These are phyloP conservation scores for Dendrolimus punctatus DNA, from an alignment of 1,140 invertebrate genomes.

Conservation along the genomic window DNA sequence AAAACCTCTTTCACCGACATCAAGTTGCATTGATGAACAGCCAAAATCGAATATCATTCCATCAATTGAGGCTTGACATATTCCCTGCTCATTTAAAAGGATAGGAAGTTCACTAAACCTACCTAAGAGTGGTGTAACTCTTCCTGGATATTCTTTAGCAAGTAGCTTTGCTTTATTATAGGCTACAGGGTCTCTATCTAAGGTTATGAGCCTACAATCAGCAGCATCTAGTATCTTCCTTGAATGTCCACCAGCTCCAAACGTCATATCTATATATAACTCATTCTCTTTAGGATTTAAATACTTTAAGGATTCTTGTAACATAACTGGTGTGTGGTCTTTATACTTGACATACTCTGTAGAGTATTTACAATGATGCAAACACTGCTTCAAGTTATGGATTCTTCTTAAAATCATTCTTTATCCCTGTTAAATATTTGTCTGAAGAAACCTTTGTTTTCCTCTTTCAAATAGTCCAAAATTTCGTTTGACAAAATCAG, in stretches of 20 bases:
- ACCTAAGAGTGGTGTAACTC: constrained; percentile 85
- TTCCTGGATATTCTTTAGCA: constrained; percentile 76
- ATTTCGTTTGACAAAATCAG: constrained; percentile 80
- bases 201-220: constrained; percentile 81
- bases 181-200: constrained; percentile 91
- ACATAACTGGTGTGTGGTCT: constrained; percentile 81
- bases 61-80: constrained; percentile 82
- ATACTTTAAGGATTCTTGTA: constrained; percentile 79
- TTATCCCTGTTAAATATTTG: constrained; percentile 62
- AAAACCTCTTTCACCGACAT: constrained; percentile 87
- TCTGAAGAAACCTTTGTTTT: constrained; percentile 71
- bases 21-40: constrained; percentile 97
- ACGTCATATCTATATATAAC: constrained; percentile 90
- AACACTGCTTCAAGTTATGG: constrained; percentile 11
- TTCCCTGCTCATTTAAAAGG: constrained; percentile 74
- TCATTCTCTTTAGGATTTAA: constrained; percentile 76
- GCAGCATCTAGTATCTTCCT: constrained; percentile 74
- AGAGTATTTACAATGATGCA: constrained; percentile 16
- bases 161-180: constrained; percentile 78
- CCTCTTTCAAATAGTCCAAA: constrained; percentile 74
- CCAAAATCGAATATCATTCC: constrained; percentile 95
- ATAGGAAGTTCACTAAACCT: constrained; percentile 89
- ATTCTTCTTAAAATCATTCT: constrained; percentile 37
- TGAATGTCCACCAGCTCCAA: constrained; percentile 94
- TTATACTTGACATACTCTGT: constrained; percentile 31